These are phyloP conservation scores for Drosophila sordidapex DNA, from an alignment of 2,888 invertebrate species.

Conservation along the genomic window DNA sequence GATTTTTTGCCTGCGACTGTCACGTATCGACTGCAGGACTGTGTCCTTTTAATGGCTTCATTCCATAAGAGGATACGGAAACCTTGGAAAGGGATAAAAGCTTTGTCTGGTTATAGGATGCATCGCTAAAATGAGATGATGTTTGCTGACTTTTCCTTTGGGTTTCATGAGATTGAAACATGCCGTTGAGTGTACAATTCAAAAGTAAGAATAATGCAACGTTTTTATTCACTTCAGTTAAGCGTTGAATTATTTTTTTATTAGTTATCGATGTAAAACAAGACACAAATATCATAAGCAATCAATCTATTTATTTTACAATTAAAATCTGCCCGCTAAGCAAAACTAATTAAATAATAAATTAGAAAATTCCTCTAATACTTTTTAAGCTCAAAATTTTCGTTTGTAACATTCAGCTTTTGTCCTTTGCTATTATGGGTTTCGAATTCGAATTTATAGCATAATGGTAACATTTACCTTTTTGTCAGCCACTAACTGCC, in stretches of 20 bases:
- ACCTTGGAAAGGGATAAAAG: neutral
- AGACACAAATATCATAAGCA: neutral
- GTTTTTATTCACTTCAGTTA: conserved; percentile 8
- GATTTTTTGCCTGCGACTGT: conserved; percentile 11
- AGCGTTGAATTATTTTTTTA: neutral
- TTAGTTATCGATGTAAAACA: neutral
- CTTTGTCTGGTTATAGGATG: neutral
- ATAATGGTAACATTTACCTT: conserved; percentile 7
- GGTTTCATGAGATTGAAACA: conserved; percentile 2
- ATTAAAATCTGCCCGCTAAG: neutral
- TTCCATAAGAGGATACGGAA: neutral
- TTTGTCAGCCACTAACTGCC: neutral
- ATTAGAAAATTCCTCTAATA: neutral
- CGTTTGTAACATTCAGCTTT: conserved; percentile 4
- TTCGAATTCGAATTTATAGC: neutral
- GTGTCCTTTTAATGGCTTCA: neutral
- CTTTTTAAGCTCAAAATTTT: neutral
- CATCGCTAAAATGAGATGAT: neutral
- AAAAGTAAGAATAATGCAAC: conserved; percentile 1
- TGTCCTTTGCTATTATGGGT: neutral
- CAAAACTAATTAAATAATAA: neutral
- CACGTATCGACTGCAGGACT: neutral
- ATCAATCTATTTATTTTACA: neutral
- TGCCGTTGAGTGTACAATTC: neutral
- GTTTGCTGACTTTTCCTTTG: neutral